phyloP scores from a whole-genome alignment of 2,113 vertebrate genomes.

The Cricetomys ansorgei region DNA sequence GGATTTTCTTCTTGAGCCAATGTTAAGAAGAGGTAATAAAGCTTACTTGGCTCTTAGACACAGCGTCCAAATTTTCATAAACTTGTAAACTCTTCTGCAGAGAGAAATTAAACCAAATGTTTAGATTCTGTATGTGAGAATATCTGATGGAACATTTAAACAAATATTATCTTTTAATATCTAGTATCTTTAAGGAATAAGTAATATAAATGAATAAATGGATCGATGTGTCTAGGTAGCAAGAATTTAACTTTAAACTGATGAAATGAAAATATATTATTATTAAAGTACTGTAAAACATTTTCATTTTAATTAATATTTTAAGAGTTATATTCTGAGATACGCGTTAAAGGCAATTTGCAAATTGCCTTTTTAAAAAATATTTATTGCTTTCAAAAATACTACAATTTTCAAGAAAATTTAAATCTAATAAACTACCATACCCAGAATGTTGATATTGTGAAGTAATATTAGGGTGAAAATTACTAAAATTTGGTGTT shows the following conservation, averaged over 20 bases:
- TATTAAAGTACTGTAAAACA: neutral
- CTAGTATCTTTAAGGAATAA: neutral
- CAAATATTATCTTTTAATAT: neutral
- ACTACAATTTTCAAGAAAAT: neutral
- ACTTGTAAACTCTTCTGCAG: too few relatives aligned
- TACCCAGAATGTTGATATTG: neutral
- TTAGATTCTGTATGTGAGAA: too few relatives aligned
- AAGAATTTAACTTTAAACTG: neutral
- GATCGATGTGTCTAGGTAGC: neutral
- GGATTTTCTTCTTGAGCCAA: too few relatives aligned
- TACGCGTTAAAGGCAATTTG: neutral
- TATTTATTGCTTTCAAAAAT: neutral
- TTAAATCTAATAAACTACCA: neutral
- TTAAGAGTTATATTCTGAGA: neutral
- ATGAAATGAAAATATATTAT: neutral
- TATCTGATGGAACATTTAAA: neutral
- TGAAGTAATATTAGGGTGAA: neutral
- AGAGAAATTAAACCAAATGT: too few relatives aligned
- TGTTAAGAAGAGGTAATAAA: too few relatives aligned
- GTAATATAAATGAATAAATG: neutral
- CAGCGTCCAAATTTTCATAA: too few relatives aligned
- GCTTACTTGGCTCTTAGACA: too few relatives aligned
- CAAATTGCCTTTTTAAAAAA: neutral
- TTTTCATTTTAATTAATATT: neutral
- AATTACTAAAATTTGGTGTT: neutral